phyloP scores from a whole-genome alignment of 2,797 vertebrate genomes.

The Lacerta viridis region DNA sequence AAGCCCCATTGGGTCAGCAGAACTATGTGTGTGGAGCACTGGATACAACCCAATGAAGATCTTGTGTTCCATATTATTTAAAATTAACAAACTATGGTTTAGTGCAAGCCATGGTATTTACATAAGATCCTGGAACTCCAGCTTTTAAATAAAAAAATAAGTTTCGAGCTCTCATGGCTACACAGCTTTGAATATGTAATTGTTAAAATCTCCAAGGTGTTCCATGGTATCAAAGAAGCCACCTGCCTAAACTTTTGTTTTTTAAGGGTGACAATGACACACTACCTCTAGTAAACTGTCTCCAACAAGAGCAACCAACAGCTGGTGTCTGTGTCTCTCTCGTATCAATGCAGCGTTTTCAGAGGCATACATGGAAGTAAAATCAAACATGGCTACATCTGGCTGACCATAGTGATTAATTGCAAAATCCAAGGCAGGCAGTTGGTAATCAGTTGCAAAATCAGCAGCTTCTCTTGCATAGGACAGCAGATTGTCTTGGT shows the following conservation, averaged over 20 bases:
- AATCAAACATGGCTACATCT: conserved; percentile 99
- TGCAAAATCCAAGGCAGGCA: conserved; percentile 95
- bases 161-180: neutral
- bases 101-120: too few species aligned
- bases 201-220: neutral
- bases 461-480: conserved; percentile 96
- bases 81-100: neutral
- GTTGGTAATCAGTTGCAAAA: conserved; percentile 96
- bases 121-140: neutral
- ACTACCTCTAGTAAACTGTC: conserved; percentile 96
- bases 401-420: conserved; percentile 94
- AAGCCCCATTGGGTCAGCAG: too few species aligned
- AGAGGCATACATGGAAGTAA: conserved; percentile 98
- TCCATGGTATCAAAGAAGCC: neutral
- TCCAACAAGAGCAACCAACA: conserved; percentile 95
- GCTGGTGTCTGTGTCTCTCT: conserved; percentile 90
- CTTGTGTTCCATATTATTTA: neutral
- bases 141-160: neutral
- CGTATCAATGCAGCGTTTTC: conserved; percentile 94
- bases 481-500: conserved; percentile 93
- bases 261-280: neutral
- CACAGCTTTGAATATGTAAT: neutral
- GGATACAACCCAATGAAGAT: too few species aligned
- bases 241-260: too few species aligned
- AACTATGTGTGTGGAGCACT: too few species aligned